Conservation (phyloP, 2,888 invertebrate species). For the Mythimna albipuncta region DNA sequence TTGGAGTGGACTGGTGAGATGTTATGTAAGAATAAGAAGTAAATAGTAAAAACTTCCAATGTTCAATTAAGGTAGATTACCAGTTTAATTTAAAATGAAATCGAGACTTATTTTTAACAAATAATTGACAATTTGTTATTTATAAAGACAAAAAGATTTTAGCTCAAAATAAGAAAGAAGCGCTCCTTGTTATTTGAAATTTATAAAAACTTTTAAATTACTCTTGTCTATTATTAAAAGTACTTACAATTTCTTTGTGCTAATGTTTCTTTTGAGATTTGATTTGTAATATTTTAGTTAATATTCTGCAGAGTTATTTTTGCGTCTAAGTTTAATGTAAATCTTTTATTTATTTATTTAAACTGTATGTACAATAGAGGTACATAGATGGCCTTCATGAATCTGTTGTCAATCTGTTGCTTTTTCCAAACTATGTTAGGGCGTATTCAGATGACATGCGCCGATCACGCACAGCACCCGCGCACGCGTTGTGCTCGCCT, state of each 20-base stretch:
- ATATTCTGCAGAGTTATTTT: not conserved
- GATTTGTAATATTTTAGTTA: not conserved
- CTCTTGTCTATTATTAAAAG: not conserved
- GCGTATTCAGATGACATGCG: no score
- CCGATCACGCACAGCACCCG: no score
- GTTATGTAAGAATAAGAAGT: not conserved
- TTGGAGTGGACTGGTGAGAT: no score
- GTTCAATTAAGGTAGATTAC: not conserved
- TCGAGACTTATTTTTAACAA: not conserved
- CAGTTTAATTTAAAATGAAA: not conserved
- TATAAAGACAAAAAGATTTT: not conserved
- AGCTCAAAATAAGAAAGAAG: not conserved
- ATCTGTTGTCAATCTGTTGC: no score
- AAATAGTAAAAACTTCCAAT: not conserved
- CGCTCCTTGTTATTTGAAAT: not conserved
- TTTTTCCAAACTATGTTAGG: no score
- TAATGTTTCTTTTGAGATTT: not conserved
- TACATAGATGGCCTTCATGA: not conserved
- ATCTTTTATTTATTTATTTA: no score
- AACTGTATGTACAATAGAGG: no score
- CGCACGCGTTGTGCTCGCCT: no score
- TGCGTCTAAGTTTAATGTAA: no score
- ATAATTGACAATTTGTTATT: not conserved
- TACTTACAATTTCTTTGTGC: not conserved
- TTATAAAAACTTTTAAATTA: not conserved